These are phyloP conservation scores for Agrotis puta DNA, from an alignment of 2,888 invertebrate species.

Conservation along the genomic window DNA sequence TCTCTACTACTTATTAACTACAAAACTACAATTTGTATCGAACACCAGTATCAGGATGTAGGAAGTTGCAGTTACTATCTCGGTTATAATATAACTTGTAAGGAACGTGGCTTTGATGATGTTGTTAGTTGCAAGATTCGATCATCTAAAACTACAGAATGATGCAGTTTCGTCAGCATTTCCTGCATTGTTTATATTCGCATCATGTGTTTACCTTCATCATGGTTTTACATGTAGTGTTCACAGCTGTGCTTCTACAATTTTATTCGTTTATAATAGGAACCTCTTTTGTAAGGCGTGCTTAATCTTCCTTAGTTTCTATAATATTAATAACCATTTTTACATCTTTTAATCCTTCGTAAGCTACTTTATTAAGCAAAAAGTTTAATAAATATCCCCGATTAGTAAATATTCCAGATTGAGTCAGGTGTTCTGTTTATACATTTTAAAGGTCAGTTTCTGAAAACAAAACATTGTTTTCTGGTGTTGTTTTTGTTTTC, in stretches of 20 bases:
- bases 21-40: slow-evolving; percentile 36
- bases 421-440: background rate
- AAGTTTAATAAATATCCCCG: background rate
- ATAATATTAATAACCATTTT: background rate
- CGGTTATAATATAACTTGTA: slow-evolving; percentile 11
- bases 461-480: slow-evolving; percentile 14
- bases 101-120: slow-evolving; percentile 13
- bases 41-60: background rate
- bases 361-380: background rate
- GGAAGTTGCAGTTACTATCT: slow-evolving; percentile 33
- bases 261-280: background rate
- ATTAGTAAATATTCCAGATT: background rate
- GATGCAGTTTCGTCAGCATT: background rate
- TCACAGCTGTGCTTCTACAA: background rate
- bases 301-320: background rate
- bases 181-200: background rate
- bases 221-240: background rate
- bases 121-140: background rate
- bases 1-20: slow-evolving; percentile 31
- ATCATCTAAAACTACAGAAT: background rate
- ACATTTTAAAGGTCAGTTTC: slow-evolving; percentile 6
- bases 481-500: background rate
- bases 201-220: background rate
- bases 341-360: background rate
- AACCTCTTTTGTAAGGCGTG: background rate